Percentiles rank a stretch among this genome's conserved stretches.
phyloP scores from a whole-genome alignment of 1,140 invertebrate species.

The Camponotus floridanus region DNA sequence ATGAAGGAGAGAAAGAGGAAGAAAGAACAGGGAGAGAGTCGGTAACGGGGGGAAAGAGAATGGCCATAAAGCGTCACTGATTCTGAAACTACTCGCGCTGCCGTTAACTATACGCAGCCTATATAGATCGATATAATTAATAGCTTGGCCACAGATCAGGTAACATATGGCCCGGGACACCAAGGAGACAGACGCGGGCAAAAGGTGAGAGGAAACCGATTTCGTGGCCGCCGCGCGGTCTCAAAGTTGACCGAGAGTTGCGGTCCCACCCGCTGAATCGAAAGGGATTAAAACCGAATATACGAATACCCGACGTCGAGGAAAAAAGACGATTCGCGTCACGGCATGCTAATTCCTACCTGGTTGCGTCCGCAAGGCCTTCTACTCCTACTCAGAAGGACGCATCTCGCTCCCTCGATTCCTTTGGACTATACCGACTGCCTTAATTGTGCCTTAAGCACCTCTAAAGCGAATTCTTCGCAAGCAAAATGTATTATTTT shows the following conservation, averaged over 20 bases:
- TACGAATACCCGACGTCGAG: slow-evolving; percentile 71
- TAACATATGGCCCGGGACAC: slow-evolving; percentile 83
- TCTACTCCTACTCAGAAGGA: slow-evolving; percentile 36
- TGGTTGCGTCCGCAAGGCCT: slow-evolving; percentile 65
- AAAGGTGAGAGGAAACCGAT: slow-evolving; percentile 58
- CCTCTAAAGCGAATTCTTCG: neutral
- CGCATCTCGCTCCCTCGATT: slow-evolving; percentile 41
- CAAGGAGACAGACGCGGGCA: slow-evolving; percentile 35
- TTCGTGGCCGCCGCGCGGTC: slow-evolving; percentile 22
- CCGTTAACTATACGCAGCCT: slow-evolving; percentile 75
- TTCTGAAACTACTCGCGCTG: slow-evolving; percentile 57
- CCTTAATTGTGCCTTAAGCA: slow-evolving; percentile 31
- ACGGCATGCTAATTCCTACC: slow-evolving; percentile 83
- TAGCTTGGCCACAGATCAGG: slow-evolving; percentile 82
- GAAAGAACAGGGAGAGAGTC: slow-evolving; percentile 30
- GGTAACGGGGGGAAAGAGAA: slow-evolving; percentile 47
- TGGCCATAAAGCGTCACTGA: slow-evolving; percentile 70
- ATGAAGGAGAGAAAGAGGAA: slow-evolving; percentile 58
- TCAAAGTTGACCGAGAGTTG: slow-evolving; percentile 20
- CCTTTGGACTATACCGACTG: slow-evolving; percentile 23
- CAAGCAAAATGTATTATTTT: neutral
- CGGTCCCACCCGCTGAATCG: slow-evolving; percentile 71
- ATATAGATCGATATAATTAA: slow-evolving; percentile 86
- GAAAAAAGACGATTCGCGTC: slow-evolving; percentile 74
- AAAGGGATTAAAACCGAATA: slow-evolving; percentile 83